Conservation (phyloP, 2,113 vertebrate species). For the Toxotes chatareus region DNA sequence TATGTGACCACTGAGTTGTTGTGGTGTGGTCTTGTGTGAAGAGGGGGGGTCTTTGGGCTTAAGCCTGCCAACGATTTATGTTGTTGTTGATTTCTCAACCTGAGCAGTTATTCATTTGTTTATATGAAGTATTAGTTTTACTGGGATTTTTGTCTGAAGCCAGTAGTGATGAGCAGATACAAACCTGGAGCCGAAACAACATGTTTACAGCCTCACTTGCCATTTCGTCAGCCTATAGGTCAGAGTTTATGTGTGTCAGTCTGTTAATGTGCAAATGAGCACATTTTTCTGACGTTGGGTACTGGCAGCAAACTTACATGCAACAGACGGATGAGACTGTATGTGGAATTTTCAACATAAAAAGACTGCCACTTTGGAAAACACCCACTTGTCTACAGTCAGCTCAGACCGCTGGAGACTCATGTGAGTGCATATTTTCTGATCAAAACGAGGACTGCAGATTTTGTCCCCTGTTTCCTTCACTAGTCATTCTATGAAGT, state of each 20-base stretch:
- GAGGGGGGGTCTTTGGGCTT: background rate
- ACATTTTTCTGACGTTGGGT: background rate
- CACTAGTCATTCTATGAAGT: background rate
- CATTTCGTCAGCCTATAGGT: background rate
- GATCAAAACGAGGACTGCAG: no score
- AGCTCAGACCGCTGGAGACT: background rate
- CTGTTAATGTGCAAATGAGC: slow-evolving; percentile 12
- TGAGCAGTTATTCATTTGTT: slow-evolving; percentile 21
- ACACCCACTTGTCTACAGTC: no score
- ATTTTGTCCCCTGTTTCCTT: background rate
- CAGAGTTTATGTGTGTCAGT: background rate
- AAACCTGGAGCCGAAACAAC: background rate
- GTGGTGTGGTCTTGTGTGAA: slow-evolving; percentile 1
- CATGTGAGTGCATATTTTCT: background rate
- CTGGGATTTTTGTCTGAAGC: slow-evolving; percentile 17
- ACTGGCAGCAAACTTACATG: background rate
- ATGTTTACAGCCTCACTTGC: background rate
- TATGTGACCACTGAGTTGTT: slow-evolving; percentile 36
- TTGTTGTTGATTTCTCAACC: slow-evolving; percentile 20
- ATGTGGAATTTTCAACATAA: no score
- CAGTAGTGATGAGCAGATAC: slow-evolving; percentile 21
- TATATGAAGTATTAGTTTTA: slow-evolving; percentile 15
- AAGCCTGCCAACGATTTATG: background rate
- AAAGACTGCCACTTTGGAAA: no score
- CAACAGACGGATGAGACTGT: no score